Evolutionary conservation across 1,140 invertebrate species (phyloP).

Genomic region (Chlorops oryzae): DNA sequence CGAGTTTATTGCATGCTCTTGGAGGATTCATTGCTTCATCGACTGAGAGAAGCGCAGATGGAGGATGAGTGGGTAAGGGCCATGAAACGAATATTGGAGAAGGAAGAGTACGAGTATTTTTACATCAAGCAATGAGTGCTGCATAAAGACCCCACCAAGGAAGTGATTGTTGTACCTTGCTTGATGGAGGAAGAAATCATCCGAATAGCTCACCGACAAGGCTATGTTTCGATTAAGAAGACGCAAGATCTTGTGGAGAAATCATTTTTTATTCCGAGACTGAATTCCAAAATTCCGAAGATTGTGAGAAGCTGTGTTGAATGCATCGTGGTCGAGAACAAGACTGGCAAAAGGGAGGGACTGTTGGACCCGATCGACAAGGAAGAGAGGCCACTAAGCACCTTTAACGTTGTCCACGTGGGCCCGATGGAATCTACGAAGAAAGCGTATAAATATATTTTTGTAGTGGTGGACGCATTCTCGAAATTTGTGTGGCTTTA

Average conservation of each 20-base stretch:
- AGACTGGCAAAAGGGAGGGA: conserved; percentile 44
- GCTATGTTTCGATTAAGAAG: conserved; percentile 43
- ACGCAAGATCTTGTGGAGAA: conserved; percentile 36
- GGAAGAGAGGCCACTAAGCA: conserved; percentile 23
- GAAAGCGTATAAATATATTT: conserved; percentile 46
- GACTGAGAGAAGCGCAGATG: not conserved
- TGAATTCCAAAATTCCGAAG: conserved; percentile 32
- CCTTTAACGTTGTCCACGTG: conserved; percentile 11
- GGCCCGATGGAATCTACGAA: conserved; percentile 30
- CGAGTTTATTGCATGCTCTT: not conserved
- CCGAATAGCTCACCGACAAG: conserved; percentile 29
- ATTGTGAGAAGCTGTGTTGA: conserved; percentile 30
- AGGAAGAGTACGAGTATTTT: not conserved
- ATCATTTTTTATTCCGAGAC: conserved; percentile 42
- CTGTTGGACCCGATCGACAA: conserved; percentile 30
- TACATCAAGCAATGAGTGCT: not conserved
- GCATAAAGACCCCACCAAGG: not conserved
- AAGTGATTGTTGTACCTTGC: conserved; percentile 28
- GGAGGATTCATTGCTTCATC: conserved; percentile 1
- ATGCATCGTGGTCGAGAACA: conserved; percentile 28
- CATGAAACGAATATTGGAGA: not conserved
- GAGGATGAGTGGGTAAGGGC: not conserved
- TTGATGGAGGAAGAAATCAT: conserved; percentile 31
- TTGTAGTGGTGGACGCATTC: conserved; percentile 39
- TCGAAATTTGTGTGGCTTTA: conserved; percentile 27